Evolutionary conservation across 2,797 vertebrate genomes (phyloP).

Genomic region (Melanogrammus aeglefinus): DNA sequence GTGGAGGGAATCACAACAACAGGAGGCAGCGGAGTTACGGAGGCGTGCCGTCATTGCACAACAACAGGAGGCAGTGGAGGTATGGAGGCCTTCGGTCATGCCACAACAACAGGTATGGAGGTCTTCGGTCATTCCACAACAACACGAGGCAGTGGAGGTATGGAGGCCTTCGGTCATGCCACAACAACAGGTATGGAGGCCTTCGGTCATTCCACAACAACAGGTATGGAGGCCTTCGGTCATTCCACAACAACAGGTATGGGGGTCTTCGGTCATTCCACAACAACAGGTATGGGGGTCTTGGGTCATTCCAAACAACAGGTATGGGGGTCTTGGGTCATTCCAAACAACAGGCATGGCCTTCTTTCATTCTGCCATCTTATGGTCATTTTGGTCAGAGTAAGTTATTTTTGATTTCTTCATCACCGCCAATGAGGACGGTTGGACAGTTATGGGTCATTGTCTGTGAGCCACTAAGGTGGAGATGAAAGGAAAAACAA

Average conservation of each 20-base stretch:
- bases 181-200: constrained; percentile 52
- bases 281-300: constrained; percentile 46
- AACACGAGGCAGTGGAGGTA: constrained; percentile 13
- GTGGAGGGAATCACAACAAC: constrained; percentile 63
- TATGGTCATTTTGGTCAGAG: not conserved
- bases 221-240: constrained; percentile 13
- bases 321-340: constrained; percentile 17
- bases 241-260: not conserved
- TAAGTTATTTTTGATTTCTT: not conserved
- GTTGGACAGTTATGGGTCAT: not conserved
- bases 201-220: constrained; percentile 13
- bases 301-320: constrained; percentile 12
- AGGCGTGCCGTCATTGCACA: constrained; percentile 44
- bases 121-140: constrained; percentile 18
- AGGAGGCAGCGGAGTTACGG: constrained; percentile 19
- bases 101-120: not conserved
- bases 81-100: constrained; percentile 28
- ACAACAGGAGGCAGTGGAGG: constrained; percentile 33
- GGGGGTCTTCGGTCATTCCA: too few relatives aligned
- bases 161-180: constrained; percentile 28
- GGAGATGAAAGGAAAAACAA: not conserved
- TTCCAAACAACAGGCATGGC: not conserved
- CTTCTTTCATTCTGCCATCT: constrained; percentile 27
- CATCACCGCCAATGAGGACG: not conserved
- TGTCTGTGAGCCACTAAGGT: not conserved